Percentiles rank a stretch among this genome's conserved stretches.
These are phyloP conservation scores for Thunnus maccoyii DNA, from an alignment of 2,113 vertebrate species.

Conservation along the genomic window DNA sequence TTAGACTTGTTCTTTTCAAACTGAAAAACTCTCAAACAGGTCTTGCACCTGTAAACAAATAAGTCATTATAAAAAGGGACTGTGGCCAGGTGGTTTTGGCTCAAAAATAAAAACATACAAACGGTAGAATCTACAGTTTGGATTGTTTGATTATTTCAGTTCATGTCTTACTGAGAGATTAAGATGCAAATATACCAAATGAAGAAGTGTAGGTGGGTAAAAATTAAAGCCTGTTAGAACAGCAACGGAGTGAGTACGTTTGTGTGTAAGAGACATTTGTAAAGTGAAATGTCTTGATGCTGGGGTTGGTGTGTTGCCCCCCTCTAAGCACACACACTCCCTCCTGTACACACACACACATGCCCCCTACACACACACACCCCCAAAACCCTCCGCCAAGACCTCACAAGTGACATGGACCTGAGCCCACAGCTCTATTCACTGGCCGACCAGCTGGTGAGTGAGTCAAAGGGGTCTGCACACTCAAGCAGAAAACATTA, in stretches of 20 bases:
- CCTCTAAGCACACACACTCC: conserved; percentile 50
- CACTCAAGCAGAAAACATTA: conserved; percentile 90
- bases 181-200: neutral
- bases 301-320: conserved; percentile 75
- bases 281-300: conserved; percentile 86
- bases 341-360: conserved; percentile 69
- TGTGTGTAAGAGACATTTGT: conserved; percentile 74
- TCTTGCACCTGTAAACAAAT: conserved; percentile 67
- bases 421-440: conserved; percentile 93
- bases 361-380: conserved; percentile 62
- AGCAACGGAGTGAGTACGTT: too few species aligned
- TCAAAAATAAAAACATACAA: neutral
- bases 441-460: conserved; percentile 96
- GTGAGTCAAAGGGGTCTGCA: conserved; percentile 92
- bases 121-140: neutral
- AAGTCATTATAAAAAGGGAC: conserved; percentile 26
- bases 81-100: conserved; percentile 23
- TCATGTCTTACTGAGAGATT: neutral
- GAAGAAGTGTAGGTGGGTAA: neutral
- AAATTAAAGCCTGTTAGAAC: too few species aligned
- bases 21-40: conserved; percentile 61
- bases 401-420: conserved; percentile 99
- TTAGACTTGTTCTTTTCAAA: conserved; percentile 68
- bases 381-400: conserved; percentile 90
- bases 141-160: conserved; percentile 17